phyloP scores from a whole-genome alignment of 2,797 vertebrate species.

The Oreonectes daqikongensis region DNA sequence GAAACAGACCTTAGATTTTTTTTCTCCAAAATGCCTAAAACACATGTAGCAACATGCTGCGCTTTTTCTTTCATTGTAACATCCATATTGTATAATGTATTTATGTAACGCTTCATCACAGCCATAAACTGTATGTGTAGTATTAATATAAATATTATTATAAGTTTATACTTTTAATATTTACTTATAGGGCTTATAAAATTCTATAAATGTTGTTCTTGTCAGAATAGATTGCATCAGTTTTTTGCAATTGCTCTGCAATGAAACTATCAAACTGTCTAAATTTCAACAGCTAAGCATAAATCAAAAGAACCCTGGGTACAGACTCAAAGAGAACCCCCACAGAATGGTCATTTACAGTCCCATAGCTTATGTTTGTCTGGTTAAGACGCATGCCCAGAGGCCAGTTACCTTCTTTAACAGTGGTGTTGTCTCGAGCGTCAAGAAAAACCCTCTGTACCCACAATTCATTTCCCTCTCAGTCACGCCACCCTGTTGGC shows the following conservation, averaged over 20 bases:
- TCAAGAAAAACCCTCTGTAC: slow-evolving; percentile 71
- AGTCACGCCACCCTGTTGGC: slow-evolving; percentile 74
- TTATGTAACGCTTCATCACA: slow-evolving; percentile 7
- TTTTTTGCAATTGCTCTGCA: slow-evolving; percentile 61
- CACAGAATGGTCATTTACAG: slow-evolving; percentile 74
- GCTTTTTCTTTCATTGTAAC: slow-evolving; percentile 26
- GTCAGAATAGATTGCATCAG: slow-evolving; percentile 70
- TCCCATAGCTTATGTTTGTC: slow-evolving; percentile 74
- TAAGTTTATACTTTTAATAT: slow-evolving; percentile 34
- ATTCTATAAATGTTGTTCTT: slow-evolving; percentile 76
- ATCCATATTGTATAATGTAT: slow-evolving; percentile 17
- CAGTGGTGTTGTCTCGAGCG: slow-evolving; percentile 73
- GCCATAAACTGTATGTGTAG: too few relatives aligned
- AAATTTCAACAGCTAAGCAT: slow-evolving; percentile 68
- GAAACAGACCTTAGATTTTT: slow-evolving; percentile 2
- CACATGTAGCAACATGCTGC: not conserved
- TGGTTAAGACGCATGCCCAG: slow-evolving; percentile 70
- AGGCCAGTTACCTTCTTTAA: slow-evolving; percentile 67
- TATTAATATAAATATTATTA: too few relatives aligned
- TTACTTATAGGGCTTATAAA: slow-evolving; percentile 65
- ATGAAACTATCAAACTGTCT: slow-evolving; percentile 70
- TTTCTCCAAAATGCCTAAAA: slow-evolving; percentile 12
- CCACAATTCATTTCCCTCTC: slow-evolving; percentile 78
- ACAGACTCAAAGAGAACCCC: slow-evolving; percentile 65
- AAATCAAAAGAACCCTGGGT: slow-evolving; percentile 68